Conservation (phyloP, 2,113 vertebrate genomes). For the Bothrops jararaca region DNA sequence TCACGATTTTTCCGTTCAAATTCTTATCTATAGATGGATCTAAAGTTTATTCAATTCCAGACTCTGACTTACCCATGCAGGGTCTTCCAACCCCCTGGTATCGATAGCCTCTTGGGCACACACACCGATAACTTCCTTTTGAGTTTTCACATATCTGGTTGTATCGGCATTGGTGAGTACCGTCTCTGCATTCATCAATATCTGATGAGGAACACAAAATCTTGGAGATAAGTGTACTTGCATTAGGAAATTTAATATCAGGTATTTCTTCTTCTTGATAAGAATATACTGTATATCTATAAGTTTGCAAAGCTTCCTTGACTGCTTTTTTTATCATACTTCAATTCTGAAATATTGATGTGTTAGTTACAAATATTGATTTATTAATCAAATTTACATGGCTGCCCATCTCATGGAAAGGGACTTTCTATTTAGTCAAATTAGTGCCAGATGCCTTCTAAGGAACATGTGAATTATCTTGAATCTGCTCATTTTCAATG, state of each 20-base stretch:
- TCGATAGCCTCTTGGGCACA: conserved; percentile 86
- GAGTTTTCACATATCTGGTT: conserved; percentile 96
- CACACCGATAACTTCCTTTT: conserved; percentile 87
- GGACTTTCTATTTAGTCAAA: neutral
- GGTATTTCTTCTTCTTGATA: neutral
- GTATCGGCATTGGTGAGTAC: conserved; percentile 90
- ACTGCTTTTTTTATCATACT: neutral
- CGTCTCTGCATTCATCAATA: conserved; percentile 89
- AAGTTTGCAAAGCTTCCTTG: neutral
- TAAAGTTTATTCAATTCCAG: neutral
- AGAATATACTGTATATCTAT: neutral
- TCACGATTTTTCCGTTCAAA: neutral
- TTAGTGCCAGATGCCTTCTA: neutral
- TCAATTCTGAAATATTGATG: neutral
- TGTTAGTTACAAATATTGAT: neutral
- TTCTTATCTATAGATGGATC: neutral
- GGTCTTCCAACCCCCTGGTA: conserved; percentile 84
- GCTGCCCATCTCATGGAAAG: neutral
- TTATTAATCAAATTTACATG: neutral
- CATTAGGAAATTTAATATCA: neutral
- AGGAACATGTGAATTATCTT: neutral
- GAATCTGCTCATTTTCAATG: neutral
- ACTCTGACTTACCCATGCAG: conserved; percentile 82
- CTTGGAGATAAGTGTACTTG: neutral
- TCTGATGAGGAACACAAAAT: conserved; percentile 68